Evolutionary conservation across 2,888 invertebrate species (phyloP).

Genomic region (Dasysyrphus tricinctus): DNA sequence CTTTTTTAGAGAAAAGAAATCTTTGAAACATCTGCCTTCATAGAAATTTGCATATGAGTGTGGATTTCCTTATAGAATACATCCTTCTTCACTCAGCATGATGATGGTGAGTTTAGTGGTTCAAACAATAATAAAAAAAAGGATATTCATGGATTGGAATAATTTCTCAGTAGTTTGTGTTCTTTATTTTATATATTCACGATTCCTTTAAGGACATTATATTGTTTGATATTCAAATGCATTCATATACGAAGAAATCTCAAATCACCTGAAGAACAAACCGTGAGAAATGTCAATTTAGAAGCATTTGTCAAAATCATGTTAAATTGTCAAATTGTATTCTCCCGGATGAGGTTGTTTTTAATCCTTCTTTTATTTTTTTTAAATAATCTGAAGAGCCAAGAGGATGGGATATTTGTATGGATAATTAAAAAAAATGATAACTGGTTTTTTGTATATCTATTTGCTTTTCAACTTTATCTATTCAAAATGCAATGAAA

Average conservation of each 20-base stretch:
- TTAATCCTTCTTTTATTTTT: constrained; percentile 32
- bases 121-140: constrained; percentile 3
- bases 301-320: constrained; percentile 63
- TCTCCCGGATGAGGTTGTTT: constrained; percentile 31
- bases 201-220: not conserved
- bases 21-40: constrained; percentile 62
- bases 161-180: constrained; percentile 15
- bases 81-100: constrained; percentile 7
- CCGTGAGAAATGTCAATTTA: constrained; percentile 67
- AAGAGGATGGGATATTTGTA: constrained; percentile 18
- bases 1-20: not conserved
- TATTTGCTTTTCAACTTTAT: constrained; percentile 56
- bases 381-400: not conserved
- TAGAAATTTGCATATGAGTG: constrained; percentile 67
- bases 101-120: constrained; percentile 16
- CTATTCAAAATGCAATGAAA: constrained; percentile 6
- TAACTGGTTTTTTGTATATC: constrained; percentile 11
- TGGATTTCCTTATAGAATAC: constrained; percentile 29
- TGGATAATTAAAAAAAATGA: not conserved
- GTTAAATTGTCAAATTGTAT: constrained; percentile 52
- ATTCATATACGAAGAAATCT: not conserved
- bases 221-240: constrained; percentile 62
- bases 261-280: constrained; percentile 9
- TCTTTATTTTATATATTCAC: not conserved
- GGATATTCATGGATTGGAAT: constrained; percentile 41